Percentiles rank a stretch among this genome's conserved stretches.
These are phyloP conservation scores for Psophia crepitans DNA, from an alignment of 2,113 vertebrate genomes.

Conservation along the genomic window DNA sequence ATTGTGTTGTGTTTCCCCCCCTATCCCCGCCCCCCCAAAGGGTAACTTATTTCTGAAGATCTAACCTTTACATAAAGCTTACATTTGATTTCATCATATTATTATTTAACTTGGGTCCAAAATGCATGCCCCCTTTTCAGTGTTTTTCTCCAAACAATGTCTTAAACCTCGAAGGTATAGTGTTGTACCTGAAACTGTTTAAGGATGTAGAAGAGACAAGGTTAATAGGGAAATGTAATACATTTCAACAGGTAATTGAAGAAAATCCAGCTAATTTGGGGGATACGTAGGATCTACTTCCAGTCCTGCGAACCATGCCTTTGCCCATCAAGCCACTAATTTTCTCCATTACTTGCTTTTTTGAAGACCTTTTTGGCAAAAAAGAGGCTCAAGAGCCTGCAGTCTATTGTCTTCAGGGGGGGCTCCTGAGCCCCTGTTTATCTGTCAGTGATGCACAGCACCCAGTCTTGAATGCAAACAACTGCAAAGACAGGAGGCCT, in stretches of 20 bases:
- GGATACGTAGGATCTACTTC: not conserved
- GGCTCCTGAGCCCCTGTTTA: not conserved
- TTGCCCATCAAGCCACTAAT: not conserved
- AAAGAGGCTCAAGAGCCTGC: not conserved
- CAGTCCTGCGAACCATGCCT: not conserved
- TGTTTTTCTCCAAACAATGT: not conserved
- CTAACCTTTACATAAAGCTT: not conserved
- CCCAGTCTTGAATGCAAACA: not conserved
- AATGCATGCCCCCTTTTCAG: not conserved
- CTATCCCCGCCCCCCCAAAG: not conserved
- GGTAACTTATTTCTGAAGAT: not conserved
- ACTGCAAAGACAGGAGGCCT: not conserved
- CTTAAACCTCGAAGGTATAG: not conserved
- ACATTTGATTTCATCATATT: not conserved
- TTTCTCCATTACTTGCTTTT: not conserved
- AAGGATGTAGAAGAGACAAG: not conserved
- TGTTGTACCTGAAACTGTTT: not conserved
- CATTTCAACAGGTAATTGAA: not conserved
- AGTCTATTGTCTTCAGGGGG: not conserved
- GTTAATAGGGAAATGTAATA: not conserved
- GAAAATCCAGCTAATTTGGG: not conserved
- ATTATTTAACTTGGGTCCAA: not conserved
- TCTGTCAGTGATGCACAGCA: not conserved
- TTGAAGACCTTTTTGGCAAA: not conserved
- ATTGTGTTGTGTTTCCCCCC: not conserved